phyloP scores from a whole-genome alignment of 2,888 invertebrate genomes.

The Molanna angustata region DNA sequence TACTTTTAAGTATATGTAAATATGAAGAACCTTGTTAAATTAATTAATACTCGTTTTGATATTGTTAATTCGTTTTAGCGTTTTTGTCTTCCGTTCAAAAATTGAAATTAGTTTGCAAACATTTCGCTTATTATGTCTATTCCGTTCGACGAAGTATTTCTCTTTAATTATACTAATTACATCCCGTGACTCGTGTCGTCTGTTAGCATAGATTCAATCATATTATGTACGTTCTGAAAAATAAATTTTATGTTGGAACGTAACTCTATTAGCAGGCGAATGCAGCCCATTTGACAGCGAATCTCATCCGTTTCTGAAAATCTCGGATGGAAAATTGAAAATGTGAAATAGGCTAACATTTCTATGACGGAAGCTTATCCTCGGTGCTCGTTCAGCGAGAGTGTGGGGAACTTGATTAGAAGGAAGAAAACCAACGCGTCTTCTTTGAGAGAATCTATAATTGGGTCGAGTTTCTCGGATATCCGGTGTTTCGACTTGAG shows the following conservation, averaged over 20 bases:
- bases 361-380: not conserved
- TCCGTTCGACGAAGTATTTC: too few species aligned
- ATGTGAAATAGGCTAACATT: not conserved
- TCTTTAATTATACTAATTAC: not conserved
- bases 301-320: conserved; percentile 8
- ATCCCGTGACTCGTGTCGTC: not conserved
- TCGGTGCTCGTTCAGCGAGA: conserved; percentile 1
- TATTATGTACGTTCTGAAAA: not conserved
- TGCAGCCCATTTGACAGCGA: conserved; percentile 17
- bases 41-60: too few species aligned
- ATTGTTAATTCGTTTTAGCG: too few species aligned
- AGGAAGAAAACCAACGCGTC: conserved; percentile 6
- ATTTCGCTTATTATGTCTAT: too few species aligned
- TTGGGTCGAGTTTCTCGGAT: conserved; percentile 4
- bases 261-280: conserved; percentile 2
- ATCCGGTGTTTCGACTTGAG: not conserved
- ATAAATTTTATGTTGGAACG: conserved; percentile 2
- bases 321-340: conserved; percentile 5
- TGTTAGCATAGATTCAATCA: not conserved
- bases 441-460: conserved; percentile 4
- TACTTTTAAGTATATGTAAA: too few species aligned
- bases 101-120: too few species aligned
- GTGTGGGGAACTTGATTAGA: conserved; percentile 9
- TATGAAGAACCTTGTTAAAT: too few species aligned
- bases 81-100: too few species aligned